A percentile compares a stretch with the other conserved stretches of the same genome.
Evolutionary conservation across 2,888 invertebrate species (phyloP).

Genomic region (Sesia apiformis): DNA sequence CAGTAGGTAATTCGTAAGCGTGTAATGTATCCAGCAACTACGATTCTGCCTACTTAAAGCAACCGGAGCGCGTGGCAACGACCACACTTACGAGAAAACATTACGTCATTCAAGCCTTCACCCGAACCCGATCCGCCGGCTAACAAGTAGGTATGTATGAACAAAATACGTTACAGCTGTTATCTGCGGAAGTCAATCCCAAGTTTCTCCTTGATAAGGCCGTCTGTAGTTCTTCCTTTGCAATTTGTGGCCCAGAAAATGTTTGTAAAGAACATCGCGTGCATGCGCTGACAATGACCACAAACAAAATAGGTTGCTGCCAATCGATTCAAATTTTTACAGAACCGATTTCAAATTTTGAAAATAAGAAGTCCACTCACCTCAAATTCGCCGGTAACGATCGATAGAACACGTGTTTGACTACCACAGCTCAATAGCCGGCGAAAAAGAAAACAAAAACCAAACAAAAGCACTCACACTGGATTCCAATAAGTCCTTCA

Average conservation of each 20-base stretch:
- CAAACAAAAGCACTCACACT: constrained; percentile 24
- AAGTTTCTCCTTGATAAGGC: too few relatives aligned
- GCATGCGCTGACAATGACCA: too few relatives aligned
- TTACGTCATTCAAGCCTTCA: constrained; percentile 35
- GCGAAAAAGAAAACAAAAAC: constrained; percentile 24
- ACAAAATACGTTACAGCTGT: background rate
- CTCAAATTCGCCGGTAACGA: constrained; percentile 29
- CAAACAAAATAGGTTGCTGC: background rate
- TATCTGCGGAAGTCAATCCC: background rate
- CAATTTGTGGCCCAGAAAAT: too few relatives aligned
- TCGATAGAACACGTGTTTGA: constrained; percentile 48
- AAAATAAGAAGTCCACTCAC: constrained; percentile 19
- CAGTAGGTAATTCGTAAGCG: too few relatives aligned
- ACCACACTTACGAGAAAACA: constrained; percentile 20
- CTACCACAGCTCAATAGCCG: constrained; percentile 31
- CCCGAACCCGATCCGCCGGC: constrained; percentile 3
- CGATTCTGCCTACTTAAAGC: constrained; percentile 1
- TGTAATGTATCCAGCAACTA: background rate
- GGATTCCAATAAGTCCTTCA: constrained; percentile 18
- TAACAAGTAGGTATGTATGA: background rate
- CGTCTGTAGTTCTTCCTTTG: too few relatives aligned
- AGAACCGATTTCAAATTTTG: background rate
- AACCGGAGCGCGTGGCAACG: constrained; percentile 21
- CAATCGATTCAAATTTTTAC: background rate
- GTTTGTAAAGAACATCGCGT: too few relatives aligned